phyloP scores from a whole-genome alignment of 2,797 vertebrate species.

The Peromyscus melanophrys region DNA sequence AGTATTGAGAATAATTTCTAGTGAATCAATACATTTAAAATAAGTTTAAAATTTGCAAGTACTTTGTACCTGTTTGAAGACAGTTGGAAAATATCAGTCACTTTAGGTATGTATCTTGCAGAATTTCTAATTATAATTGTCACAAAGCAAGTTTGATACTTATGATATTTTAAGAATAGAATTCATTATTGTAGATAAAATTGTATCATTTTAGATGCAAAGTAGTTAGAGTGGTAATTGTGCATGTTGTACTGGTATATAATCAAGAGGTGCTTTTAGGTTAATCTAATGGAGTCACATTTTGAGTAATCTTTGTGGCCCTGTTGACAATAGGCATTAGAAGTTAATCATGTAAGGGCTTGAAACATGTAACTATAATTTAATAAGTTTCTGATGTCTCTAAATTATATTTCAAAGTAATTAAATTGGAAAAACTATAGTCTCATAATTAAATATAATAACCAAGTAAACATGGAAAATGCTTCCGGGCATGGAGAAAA shows the following conservation, averaged over 20 bases:
- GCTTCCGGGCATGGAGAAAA: slow-evolving; percentile 57
- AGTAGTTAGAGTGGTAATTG: neutral
- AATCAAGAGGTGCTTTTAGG: neutral
- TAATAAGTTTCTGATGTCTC: slow-evolving; percentile 70
- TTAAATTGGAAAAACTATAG: slow-evolving; percentile 82
- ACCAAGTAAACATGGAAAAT: slow-evolving; percentile 69
- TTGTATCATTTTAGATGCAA: neutral
- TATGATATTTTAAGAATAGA: neutral
- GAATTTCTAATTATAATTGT: neutral
- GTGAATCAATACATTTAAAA: neutral
- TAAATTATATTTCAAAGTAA: slow-evolving; percentile 83
- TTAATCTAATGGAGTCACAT: neutral
- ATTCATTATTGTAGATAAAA: neutral
- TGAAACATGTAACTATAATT: slow-evolving; percentile 25
- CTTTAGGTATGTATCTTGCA: neutral
- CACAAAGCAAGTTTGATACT: neutral
- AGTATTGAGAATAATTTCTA: neutral
- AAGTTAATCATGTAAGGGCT: neutral
- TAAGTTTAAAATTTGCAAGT: neutral
- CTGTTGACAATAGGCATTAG: neutral
- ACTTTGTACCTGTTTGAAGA: neutral
- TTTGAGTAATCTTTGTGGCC: neutral
- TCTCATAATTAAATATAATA: slow-evolving; percentile 78
- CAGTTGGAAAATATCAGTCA: neutral
- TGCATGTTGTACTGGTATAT: neutral